Evolutionary conservation across 2,888 invertebrate genomes (phyloP), one percentile per base, ranked within the genome.

Genomic region (Caenorhabditis zanzibari): DNA sequence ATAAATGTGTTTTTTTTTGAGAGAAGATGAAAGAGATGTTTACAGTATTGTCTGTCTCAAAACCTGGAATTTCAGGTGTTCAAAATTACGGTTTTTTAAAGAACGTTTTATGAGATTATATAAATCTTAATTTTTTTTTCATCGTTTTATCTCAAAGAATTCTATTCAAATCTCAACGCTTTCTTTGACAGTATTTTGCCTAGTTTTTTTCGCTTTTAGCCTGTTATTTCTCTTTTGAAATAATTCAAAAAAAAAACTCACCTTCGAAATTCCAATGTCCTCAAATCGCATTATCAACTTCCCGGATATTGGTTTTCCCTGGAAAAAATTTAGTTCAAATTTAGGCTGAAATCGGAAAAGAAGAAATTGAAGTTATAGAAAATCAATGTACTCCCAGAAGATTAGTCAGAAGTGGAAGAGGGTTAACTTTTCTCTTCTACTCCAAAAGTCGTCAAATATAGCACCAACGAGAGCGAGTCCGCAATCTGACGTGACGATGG

Each of bases 241-340:
- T 24, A 24, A 2, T 32, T 58, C 32, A 28, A 54, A 54, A 26
- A 58, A 56, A 56, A 35, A 69, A 44, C 85, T 38, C 47, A 86
- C 86, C 82, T 83, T 74, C 14, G 87, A 84, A 52, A 84, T 85
- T 38, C 81, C 74, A 63, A 87, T 87, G 64, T 87, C 82, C 72
- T 87, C 87, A 66, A 84, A 85, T 56, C 85, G 85, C 87, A 87
- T 87, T 1, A 2, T 59, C 28, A 9, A n/a, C n/a, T n/a, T n/a
- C n/a, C n/a, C n/a, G n/a, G n/a, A n/a, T n/a, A n/a, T n/a, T n/a
- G n/a, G n/a, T 47, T 9, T 56, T 22, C 22, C 41, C 9, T 14
- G 41, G 16, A 14, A n/a, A 22, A 38, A 19, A 38, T 32, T 54
- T 10, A 16, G 26, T n/a, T n/a, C n/a, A 58, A 32, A 7, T 61